Base-by-base conservation (phyloP, 2,113 vertebrate genomes). In the Indri indri region DNA sequence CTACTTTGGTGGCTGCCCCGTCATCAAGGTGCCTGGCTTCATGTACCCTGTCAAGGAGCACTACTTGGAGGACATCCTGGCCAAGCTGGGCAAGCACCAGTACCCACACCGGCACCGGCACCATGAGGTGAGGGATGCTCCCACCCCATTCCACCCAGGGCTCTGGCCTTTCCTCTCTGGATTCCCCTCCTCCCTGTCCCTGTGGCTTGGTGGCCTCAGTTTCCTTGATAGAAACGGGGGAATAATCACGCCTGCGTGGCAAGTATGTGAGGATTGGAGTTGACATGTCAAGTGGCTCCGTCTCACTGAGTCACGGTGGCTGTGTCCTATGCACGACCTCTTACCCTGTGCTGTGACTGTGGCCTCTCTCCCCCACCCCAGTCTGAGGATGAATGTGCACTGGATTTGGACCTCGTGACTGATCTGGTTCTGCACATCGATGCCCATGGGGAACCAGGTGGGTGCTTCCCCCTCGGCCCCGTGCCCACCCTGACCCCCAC, bases 31-130 rank as follows among this genome's bases (percentile, higher is more conserved):
- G 81, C 99, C 99, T 0, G 99, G 99, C 0, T 99, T 99, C 98
- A 99, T 99, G 99, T 99, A 99, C 97, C 99, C 99, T 0, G 99
- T 99, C 87, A 99, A 96, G 97, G 99, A 99, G n/a, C 98, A 98
- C 70, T 99, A 99, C 96, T 97, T 99, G 97, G 99, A 99, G 97
- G 99, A 99, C n/a, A 99, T 99, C 96, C 95, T 99, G 95, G 97
- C 93, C 82, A 99, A 99, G 98, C 98, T 99, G 98, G 98, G 99
- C 63, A 98, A 98, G 27, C 98, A 98, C 79, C 95, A 98, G 12
- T 98, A 98, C 91, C 98, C 98, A 5, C 98, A 98, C 92, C 91
- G 98, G 37, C 98, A 99, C 84, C 97, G 98, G 91, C 98, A 98
- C 96, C 98, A 98, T 0, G 97, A 98, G 98, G 98, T 99, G 97